phyloP scores from a whole-genome alignment of 2,797 vertebrate species.

The Leuciscus waleckii region DNA sequence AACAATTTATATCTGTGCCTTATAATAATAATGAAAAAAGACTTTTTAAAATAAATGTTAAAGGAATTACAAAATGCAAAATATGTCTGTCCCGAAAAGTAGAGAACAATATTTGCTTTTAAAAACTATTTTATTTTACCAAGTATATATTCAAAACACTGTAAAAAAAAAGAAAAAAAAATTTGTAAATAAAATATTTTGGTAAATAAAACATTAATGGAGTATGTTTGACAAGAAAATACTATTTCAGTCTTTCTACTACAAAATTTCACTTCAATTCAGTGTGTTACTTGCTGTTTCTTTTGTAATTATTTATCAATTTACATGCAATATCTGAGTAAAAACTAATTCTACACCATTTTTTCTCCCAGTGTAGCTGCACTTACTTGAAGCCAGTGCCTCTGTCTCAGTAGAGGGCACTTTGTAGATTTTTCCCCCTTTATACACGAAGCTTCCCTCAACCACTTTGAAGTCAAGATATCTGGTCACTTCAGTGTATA shows the following conservation, averaged over 20 bases:
- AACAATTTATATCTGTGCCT: background rate
- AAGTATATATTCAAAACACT: background rate
- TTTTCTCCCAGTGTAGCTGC: background rate
- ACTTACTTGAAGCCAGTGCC: constrained; percentile 90
- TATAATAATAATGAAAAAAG: background rate
- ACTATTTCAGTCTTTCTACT: no score
- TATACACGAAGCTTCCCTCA: constrained; percentile 93
- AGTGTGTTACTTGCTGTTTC: background rate
- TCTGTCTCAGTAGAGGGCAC: constrained; percentile 93
- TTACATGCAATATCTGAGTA: background rate
- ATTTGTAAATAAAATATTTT: no score
- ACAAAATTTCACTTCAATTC: background rate
- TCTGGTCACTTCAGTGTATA: constrained; percentile 92
- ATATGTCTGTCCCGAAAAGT: background rate
- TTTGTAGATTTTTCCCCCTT: constrained; percentile 93
- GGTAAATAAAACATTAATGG: background rate
- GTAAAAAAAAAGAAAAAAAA: no score
- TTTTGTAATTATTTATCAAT: background rate
- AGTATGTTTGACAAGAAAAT: no score
- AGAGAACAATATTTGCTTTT: no score
- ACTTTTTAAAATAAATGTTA: no score
- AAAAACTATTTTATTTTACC: no score
- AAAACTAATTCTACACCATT: background rate
- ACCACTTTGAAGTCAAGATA: constrained; percentile 94
- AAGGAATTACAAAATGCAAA: background rate